A percentile compares a stretch with the other conserved stretches of the same genome.
These are phyloP conservation scores for Neostethus bicornis DNA, from an alignment of 2,797 vertebrate species.

Conservation along the genomic window DNA sequence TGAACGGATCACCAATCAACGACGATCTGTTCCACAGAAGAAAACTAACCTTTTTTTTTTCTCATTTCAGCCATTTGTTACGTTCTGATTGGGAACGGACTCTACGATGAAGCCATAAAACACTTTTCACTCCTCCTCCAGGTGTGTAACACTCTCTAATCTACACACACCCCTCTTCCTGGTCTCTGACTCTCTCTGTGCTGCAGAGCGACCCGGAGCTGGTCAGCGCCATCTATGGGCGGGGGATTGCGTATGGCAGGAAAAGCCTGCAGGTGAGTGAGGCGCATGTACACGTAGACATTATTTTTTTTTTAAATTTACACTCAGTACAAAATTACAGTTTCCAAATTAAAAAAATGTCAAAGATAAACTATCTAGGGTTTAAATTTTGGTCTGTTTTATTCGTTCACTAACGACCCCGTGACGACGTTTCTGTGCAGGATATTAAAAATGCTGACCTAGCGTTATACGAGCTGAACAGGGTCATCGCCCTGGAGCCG, in stretches of 20 bases:
- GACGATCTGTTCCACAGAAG: too few species aligned
- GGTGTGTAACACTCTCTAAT: constrained; percentile 71
- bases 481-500: constrained; percentile 91
- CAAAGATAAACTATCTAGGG: too few species aligned
- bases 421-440: too few species aligned
- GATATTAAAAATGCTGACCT: constrained; percentile 97
- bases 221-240: constrained; percentile 96
- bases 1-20: too few species aligned
- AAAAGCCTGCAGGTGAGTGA: constrained; percentile 93
- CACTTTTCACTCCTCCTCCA: constrained; percentile 96
- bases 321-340: too few species aligned
- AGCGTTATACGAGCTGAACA: constrained; percentile 92
- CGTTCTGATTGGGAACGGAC: constrained; percentile 91
- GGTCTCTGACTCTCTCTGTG: constrained; percentile 43
- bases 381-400: too few species aligned
- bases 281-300: too few species aligned
- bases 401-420: too few species aligned
- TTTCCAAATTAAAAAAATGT: too few species aligned
- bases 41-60: neutral
- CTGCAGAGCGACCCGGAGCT: constrained; percentile 91
- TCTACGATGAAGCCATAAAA: constrained; percentile 95
- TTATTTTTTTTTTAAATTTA: too few species aligned
- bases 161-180: neutral
- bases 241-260: constrained; percentile 96
- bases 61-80: constrained; percentile 89